Conservation (phyloP, 1,140 invertebrate species). For the Procambarus clarkii region DNA sequence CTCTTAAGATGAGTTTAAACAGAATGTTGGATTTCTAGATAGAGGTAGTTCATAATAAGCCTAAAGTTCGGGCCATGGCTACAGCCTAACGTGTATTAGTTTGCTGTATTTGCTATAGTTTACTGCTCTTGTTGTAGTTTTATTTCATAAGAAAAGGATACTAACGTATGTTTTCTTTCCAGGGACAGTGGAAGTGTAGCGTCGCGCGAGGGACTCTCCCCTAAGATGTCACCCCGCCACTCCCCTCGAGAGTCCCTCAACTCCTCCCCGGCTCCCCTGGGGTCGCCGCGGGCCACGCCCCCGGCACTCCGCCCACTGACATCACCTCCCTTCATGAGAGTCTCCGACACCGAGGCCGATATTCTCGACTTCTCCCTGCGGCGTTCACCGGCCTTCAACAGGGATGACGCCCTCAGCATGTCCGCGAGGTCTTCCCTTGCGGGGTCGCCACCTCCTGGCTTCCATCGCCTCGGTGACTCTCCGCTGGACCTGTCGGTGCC, state of each 20-base stretch:
- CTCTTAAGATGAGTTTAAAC: too few relatives aligned
- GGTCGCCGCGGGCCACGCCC: conserved; percentile 66
- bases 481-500: conserved; percentile 88
- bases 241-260: conserved; percentile 69
- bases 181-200: conserved; percentile 71
- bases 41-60: too few relatives aligned
- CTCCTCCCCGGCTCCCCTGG: conserved; percentile 61
- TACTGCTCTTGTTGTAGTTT: too few relatives aligned
- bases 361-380: conserved; percentile 71
- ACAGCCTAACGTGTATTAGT: too few relatives aligned
- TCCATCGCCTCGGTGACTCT: conserved; percentile 81
- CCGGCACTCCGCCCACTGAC: conserved; percentile 56
- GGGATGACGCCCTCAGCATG: conserved; percentile 64
- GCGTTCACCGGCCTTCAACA: conserved; percentile 50
- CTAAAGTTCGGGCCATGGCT: too few relatives aligned
- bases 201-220: conserved; percentile 68
- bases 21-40: too few relatives aligned
- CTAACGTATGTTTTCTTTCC: conserved; percentile 18
- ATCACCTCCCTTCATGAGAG: conserved; percentile 51
- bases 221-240: conserved; percentile 67
- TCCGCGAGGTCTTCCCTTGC: conserved; percentile 64
- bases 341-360: conserved; percentile 70
- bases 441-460: conserved; percentile 74
- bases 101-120: too few relatives aligned
- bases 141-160: background rate